phyloP scores from a whole-genome alignment of 2,113 vertebrate genomes.

The Nettapus auritus region DNA sequence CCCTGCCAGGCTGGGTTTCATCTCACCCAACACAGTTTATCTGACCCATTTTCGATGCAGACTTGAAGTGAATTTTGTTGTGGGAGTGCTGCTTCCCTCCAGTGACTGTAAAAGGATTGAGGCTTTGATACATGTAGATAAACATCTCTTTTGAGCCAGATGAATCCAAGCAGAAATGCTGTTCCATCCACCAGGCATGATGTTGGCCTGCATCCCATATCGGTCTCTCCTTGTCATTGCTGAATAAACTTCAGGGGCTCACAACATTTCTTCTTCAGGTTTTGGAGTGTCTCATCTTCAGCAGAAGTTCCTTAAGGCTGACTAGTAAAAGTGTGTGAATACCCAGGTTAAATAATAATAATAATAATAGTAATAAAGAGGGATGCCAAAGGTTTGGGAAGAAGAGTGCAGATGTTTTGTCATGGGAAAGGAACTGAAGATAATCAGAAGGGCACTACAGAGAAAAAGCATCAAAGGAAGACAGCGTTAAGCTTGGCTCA shows the following conservation, averaged over 20 bases:
- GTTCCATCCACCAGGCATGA: too few species aligned
- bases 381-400: not conserved
- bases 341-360: too few species aligned
- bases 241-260: not conserved
- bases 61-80: not conserved
- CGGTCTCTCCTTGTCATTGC: not conserved
- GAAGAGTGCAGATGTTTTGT: not conserved
- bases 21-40: not conserved
- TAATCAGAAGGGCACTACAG: not conserved
- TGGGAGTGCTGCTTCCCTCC: not conserved
- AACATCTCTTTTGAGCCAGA: not conserved
- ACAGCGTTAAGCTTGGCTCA: not conserved
- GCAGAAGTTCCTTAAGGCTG: not conserved
- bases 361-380: too few species aligned
- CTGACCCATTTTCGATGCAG: not conserved
- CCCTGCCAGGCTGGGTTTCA: not conserved
- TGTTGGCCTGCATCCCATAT: not conserved
- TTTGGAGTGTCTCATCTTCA: not conserved
- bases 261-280: not conserved
- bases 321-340: not conserved
- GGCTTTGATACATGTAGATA: accelerated
- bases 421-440: not conserved
- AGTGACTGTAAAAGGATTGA: not conserved
- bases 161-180: not conserved
- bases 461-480: not conserved